Conservation (phyloP, 2,888 invertebrate species). For the Nysson spinosus region DNA sequence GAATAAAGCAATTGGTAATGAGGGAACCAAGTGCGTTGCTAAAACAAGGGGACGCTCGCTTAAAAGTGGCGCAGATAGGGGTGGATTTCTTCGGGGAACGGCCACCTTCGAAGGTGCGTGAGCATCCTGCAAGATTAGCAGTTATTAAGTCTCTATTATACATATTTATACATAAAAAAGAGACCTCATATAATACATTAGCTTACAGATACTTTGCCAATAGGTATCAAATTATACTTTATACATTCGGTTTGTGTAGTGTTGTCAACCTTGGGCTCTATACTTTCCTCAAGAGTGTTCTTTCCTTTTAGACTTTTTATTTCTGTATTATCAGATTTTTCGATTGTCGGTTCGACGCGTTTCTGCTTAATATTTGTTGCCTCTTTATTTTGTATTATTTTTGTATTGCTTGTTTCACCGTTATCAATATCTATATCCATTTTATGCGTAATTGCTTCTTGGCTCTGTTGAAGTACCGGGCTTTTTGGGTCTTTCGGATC, state of each 20-base stretch:
- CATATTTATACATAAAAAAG: no score
- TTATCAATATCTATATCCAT: no score
- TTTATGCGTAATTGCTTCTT: no score
- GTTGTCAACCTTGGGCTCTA: neutral
- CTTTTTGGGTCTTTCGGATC: neutral
- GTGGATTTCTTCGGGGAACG: constrained; percentile 56
- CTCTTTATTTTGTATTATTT: neutral
- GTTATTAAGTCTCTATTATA: constrained; percentile 1
- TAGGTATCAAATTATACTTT: constrained; percentile 18
- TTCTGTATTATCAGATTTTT: neutral
- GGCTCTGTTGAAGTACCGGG: no score
- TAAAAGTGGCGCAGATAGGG: constrained; percentile 48
- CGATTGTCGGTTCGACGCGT: neutral
- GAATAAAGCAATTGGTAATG: constrained; percentile 66
- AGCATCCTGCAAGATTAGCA: constrained; percentile 32
- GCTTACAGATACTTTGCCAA: constrained; percentile 23
- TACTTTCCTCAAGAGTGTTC: neutral
- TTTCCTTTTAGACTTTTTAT: neutral
- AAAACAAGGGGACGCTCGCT: constrained; percentile 64
- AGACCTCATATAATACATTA: neutral
- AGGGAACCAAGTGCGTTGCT: constrained; percentile 69
- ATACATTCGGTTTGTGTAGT: neutral
- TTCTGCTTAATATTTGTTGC: neutral
- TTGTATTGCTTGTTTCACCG: neutral
- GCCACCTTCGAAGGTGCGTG: constrained; percentile 55